Percentiles rank a stretch among this genome's conserved stretches.
These are phyloP conservation scores for Toxotes chatareus DNA, from an alignment of 2,113 vertebrate species.

Conservation along the genomic window DNA sequence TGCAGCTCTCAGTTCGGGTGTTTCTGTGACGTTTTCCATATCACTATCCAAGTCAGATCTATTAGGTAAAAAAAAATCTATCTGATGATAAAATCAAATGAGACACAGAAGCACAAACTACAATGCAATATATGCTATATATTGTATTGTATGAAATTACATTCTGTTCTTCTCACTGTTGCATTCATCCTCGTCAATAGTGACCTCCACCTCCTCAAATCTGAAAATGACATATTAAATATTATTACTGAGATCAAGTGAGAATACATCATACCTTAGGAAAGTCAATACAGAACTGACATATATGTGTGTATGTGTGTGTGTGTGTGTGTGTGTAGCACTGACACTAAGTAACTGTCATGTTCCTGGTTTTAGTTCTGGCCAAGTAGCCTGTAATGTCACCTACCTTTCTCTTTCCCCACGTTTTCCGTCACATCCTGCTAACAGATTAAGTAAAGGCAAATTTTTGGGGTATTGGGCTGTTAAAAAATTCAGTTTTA, in stretches of 20 bases:
- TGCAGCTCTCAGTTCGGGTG: not conserved
- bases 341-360: too few relatives aligned
- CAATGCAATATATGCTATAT: not conserved
- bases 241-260: not conserved
- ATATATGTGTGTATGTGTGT: not conserved
- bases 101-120: not conserved
- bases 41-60: constrained; percentile 24
- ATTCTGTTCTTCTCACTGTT: constrained; percentile 1
- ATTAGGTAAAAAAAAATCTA: not conserved
- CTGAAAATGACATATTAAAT: constrained; percentile 11
- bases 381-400: too few relatives aligned
- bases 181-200: constrained; percentile 2
- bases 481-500: too few relatives aligned
- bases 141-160: constrained; percentile 2
- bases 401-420: too few relatives aligned
- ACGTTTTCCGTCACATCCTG: too few relatives aligned
- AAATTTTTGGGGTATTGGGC: too few relatives aligned
- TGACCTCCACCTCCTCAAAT: constrained; percentile 39
- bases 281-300: not conserved
- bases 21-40: not conserved
- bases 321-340: too few relatives aligned
- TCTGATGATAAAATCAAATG: not conserved
- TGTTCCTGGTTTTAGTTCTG: too few relatives aligned
- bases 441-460: too few relatives aligned
- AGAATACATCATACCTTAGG: not conserved